A percentile compares a stretch with the other conserved stretches of the same genome.
Conservation (phyloP, 2,888 invertebrate genomes). For the Lithophane leautieri region DNA sequence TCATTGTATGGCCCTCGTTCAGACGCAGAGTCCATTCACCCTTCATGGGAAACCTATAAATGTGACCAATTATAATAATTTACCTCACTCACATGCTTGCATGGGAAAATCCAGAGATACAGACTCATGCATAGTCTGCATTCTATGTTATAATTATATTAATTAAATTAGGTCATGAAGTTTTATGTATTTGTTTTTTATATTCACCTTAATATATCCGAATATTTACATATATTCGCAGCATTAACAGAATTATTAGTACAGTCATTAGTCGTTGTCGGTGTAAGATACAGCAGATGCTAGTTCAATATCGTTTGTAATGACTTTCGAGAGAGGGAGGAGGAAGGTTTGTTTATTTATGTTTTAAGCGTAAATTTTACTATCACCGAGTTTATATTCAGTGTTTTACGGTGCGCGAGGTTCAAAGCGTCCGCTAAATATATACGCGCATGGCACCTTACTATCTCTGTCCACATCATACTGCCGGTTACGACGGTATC, state of each 20-base stretch:
- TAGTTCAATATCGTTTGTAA: constrained; percentile 31
- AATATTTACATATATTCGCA: constrained; percentile 34
- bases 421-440: constrained; percentile 63
- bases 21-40: constrained; percentile 39
- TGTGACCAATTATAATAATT: constrained; percentile 44
- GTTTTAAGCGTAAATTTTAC: constrained; percentile 57
- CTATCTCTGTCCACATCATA: constrained; percentile 33
- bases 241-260: constrained; percentile 36
- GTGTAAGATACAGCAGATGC: constrained; percentile 40
- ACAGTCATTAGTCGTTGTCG: constrained; percentile 33
- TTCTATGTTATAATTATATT: constrained; percentile 48
- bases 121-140: constrained; percentile 40
- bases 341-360: constrained; percentile 51
- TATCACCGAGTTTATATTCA: constrained; percentile 52
- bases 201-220: not conserved
- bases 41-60: constrained; percentile 27
- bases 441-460: constrained; percentile 23
- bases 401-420: constrained; percentile 43
- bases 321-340: constrained; percentile 12
- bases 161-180: constrained; percentile 58
- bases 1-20: constrained; percentile 12
- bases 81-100: constrained; percentile 26
- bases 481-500: constrained; percentile 62
- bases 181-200: constrained; percentile 44
- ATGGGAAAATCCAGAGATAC: constrained; percentile 50